Conservation (phyloP, 2,888 invertebrate genomes). For the Phyto melanocephala region DNA sequence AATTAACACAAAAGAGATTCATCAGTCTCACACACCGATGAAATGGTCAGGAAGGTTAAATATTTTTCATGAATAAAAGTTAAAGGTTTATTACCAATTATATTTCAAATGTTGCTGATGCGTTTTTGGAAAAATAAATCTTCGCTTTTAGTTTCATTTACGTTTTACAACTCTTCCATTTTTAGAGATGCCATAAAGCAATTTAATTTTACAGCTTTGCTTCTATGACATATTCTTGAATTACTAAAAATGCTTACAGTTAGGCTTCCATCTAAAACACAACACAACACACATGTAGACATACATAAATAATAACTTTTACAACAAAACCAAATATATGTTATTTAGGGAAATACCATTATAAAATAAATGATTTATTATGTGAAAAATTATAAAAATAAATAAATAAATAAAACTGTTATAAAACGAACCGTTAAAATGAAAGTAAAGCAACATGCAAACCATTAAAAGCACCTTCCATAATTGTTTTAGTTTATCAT, state of each 20-base stretch:
- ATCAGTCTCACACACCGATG: too few species aligned
- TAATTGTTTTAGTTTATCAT: slow-evolving; percentile 64
- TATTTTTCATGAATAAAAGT: too few species aligned
- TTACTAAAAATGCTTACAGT: neutral
- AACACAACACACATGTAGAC: neutral
- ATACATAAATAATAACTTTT: too few species aligned
- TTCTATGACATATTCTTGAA: too few species aligned
- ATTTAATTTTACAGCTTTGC: neutral
- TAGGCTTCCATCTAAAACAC: slow-evolving; percentile 35
- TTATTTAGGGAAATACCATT: slow-evolving; percentile 66
- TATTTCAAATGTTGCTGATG: too few species aligned
- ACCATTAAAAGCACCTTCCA: slow-evolving; percentile 62
- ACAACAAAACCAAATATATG: slow-evolving; percentile 52
- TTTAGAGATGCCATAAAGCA: too few species aligned
- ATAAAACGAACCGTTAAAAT: slow-evolving; percentile 50
- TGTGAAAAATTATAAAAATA: slow-evolving; percentile 44
- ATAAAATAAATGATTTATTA: slow-evolving; percentile 26
- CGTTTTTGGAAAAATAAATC: too few species aligned
- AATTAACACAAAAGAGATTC: too few species aligned
- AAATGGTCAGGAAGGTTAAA: too few species aligned
- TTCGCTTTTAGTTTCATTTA: too few species aligned
- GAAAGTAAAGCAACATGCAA: neutral
- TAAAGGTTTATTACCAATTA: too few species aligned
- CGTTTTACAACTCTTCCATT: too few species aligned
- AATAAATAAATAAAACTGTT: slow-evolving; percentile 50